Percentiles rank a stretch among this genome's conserved stretches.
These are phyloP conservation scores for Clitarchus hookeri DNA, from an alignment of 2,888 invertebrate species.

Conservation along the genomic window DNA sequence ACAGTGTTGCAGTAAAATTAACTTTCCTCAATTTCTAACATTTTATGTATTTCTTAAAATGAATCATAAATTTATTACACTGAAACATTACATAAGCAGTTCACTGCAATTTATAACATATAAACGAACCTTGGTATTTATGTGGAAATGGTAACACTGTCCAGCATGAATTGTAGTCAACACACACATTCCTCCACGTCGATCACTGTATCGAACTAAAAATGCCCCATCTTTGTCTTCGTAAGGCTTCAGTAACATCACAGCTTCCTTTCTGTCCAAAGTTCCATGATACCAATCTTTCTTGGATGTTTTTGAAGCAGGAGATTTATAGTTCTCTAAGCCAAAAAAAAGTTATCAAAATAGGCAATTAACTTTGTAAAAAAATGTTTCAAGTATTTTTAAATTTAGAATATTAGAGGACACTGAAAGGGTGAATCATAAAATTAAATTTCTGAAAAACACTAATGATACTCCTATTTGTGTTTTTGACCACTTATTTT, in stretches of 20 bases:
- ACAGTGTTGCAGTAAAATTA: too few species aligned
- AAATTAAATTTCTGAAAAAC: too few species aligned
- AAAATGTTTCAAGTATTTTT: background rate
- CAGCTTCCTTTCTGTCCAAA: slow-evolving; percentile 76
- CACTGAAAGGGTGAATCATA: too few species aligned
- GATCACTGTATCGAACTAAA: slow-evolving; percentile 79
- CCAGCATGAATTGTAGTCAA: slow-evolving; percentile 78
- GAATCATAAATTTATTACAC: background rate
- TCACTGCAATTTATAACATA: background rate
- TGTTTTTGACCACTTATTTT: too few species aligned
- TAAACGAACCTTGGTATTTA: slow-evolving; percentile 68
- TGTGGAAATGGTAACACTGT: slow-evolving; percentile 80
- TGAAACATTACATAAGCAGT: background rate
- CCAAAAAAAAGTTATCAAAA: slow-evolving; percentile 42
- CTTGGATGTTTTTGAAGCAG: slow-evolving; percentile 66
- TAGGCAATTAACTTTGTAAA: background rate
- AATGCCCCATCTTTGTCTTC: slow-evolving; percentile 66
- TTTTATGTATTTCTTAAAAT: background rate
- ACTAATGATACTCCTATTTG: too few species aligned
- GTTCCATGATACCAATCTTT: slow-evolving; percentile 88
- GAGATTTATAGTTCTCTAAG: slow-evolving; percentile 69
- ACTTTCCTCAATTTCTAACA: background rate
- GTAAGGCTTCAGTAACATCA: slow-evolving; percentile 68
- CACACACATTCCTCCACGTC: slow-evolving; percentile 73
- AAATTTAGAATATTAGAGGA: background rate